A percentile compares a stretch with the other conserved stretches of the same genome.
Evolutionary conservation across 2,797 vertebrate genomes (phyloP).

Genomic region (Gobio occitaniae): DNA sequence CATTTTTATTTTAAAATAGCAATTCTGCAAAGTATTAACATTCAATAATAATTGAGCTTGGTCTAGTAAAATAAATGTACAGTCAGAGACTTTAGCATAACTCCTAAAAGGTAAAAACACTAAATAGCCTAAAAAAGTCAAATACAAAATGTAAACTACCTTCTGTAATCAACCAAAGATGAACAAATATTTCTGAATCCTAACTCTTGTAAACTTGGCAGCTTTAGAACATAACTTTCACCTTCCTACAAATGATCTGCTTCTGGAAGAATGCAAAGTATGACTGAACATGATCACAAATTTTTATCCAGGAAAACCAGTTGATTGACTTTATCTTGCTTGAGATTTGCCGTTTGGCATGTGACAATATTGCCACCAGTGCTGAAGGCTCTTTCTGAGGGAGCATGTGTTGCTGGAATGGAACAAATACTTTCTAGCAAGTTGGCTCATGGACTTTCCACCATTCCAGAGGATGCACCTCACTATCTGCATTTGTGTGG

Average conservation of each 20-base stretch:
- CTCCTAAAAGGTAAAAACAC: not conserved
- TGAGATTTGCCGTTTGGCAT: slow-evolving; percentile 8
- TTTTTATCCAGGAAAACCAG: slow-evolving; percentile 16
- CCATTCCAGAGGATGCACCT: slow-evolving; percentile 46
- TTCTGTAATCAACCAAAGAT: not conserved
- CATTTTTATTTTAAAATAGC: no score
- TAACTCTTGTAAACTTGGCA: not conserved
- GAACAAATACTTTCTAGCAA: slow-evolving; percentile 39
- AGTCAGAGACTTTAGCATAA: no score
- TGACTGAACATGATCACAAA: not conserved
- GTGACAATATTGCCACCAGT: slow-evolving; percentile 28
- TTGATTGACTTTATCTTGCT: slow-evolving; percentile 26
- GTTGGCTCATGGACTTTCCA: slow-evolving; percentile 44
- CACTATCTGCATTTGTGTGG: slow-evolving; percentile 51
- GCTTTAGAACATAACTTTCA: not conserved
- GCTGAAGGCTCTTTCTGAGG: slow-evolving; percentile 12
- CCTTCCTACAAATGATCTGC: not conserved
- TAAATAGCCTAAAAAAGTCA: not conserved
- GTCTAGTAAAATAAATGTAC: no score
- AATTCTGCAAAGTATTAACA: no score
- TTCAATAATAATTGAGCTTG: no score
- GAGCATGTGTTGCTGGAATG: slow-evolving; percentile 29
- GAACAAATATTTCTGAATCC: not conserved
- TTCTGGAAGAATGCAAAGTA: not conserved
- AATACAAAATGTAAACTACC: not conserved